These are phyloP conservation scores for Vultur gryphus DNA, from an alignment of 2,797 vertebrate species.

Conservation along the genomic window DNA sequence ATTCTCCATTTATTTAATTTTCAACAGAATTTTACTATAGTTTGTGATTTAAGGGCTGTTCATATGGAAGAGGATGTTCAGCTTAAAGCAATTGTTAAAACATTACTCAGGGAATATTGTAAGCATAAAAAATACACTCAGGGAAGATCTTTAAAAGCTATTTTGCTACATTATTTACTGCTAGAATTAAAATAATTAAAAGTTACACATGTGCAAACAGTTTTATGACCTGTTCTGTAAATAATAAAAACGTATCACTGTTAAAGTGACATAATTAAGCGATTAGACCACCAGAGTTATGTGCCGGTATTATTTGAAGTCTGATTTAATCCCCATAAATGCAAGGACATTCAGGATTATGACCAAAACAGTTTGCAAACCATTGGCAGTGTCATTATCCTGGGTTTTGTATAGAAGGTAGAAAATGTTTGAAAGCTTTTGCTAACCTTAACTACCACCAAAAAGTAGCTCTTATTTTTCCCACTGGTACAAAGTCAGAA, in stretches of 20 bases:
- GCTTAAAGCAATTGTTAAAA: slow-evolving; percentile 1
- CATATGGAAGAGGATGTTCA: background rate
- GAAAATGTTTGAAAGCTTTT: background rate
- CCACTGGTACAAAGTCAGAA: background rate
- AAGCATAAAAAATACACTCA: background rate
- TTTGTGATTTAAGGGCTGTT: slow-evolving; percentile 14
- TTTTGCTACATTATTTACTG: background rate
- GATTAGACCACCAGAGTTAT: slow-evolving; percentile 21
- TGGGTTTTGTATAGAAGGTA: background rate
- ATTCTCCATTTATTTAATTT: slow-evolving; percentile 48
- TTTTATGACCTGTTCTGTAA: background rate
- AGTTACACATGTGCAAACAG: slow-evolving; percentile 15
- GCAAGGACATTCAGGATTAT: background rate
- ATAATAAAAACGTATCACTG: background rate
- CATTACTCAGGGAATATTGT: background rate
- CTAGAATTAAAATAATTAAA: slow-evolving; percentile 16
- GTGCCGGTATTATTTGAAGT: background rate
- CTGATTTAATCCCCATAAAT: background rate
- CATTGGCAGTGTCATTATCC: background rate
- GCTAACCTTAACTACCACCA: background rate
- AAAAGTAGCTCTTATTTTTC: background rate
- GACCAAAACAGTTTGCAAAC: background rate
- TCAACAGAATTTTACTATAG: slow-evolving; percentile 15
- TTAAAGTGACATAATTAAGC: background rate
- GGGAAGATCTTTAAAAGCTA: background rate